Evolutionary conservation across 2,888 invertebrate genomes (phyloP), one percentile per base, ranked within the genome.

Genomic region (Eulithis testata): DNA sequence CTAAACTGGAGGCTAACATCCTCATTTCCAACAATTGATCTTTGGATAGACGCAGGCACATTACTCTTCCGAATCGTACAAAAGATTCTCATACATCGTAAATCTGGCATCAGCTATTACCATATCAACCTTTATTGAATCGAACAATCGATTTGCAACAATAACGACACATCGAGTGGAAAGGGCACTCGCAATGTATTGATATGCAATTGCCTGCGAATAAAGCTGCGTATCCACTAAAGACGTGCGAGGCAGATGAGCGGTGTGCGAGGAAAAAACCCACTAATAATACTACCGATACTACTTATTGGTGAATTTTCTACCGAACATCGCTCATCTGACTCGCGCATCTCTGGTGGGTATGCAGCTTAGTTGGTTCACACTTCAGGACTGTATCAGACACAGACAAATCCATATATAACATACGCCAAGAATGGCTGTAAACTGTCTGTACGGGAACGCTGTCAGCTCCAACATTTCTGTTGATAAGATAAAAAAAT

Each of bases 161-260:
- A 81, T 81, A 82, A 81, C 78, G 82, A 83, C 80, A 80, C 74
- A 79, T 84, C 82, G 63, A 51, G 40, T 56, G 60, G 53, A 67
- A 67, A 67, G 67, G 67, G 67, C 67, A 67, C 12, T 52, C 45
- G 55, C 47, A 60, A 55, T 58, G 62, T 67, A 62, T 66, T 52
- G 68, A 69, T 63, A 51, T 58, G 60, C 66, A 45, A 60, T 64
- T 65, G 63, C 60, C 55, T 60, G 59, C n/a, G 52, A 58, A 54
- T 55, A 58, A 61, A 53, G 52, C 47, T 21, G 12, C 21, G 60
- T 14, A 53, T 57, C 50, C 52, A 57, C 36, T 2, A 21, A 21
- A 21, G 21, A 21, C 21, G 21, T 21, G 1, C 21, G 21, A 21
- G 21, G 21, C 21, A 21, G 21, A 21, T 21, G 21, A 21, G 21